These are phyloP conservation scores for Borostomias antarcticus DNA, from an alignment of 2,797 vertebrate species.

Conservation along the genomic window DNA sequence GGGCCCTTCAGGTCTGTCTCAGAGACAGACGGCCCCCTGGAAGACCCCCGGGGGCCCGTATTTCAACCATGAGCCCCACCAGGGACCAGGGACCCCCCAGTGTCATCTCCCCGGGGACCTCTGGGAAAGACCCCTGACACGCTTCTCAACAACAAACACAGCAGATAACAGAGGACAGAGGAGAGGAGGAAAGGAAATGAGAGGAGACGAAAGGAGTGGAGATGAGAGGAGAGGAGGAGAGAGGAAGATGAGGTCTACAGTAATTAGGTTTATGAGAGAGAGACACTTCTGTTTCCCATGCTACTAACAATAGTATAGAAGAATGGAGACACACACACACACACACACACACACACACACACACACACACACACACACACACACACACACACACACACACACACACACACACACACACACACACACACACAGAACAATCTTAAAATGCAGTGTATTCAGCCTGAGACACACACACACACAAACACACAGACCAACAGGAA, in stretches of 20 bases:
- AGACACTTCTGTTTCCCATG: not conserved
- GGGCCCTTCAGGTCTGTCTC: constrained; percentile 28
- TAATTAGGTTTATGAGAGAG: not conserved
- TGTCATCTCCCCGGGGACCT: constrained; percentile 56
- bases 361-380: not conserved
- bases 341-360: not conserved
- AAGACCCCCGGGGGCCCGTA: constrained; percentile 13
- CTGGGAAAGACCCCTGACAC: constrained; percentile 64
- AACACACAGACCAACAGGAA: constrained; percentile 2
- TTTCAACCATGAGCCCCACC: constrained; percentile 58
- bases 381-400: not conserved
- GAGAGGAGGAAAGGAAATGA: constrained; percentile 1
- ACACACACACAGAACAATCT: not conserved
- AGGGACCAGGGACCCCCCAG: constrained; percentile 37
- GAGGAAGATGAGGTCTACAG: not conserved
- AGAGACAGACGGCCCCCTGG: constrained; percentile 43
- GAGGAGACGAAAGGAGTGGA: not conserved
- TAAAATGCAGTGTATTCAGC: too few species aligned
- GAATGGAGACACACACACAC: not conserved
- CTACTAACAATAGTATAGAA: not conserved
- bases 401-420: not conserved
- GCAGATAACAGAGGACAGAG: constrained; percentile 9
- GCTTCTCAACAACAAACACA: constrained; percentile 58
- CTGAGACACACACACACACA: not conserved
- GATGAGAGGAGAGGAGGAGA: too few species aligned